A percentile compares a stretch with the other conserved stretches of the same genome.
Conservation (phyloP, 2,797 vertebrate species). For the Acipenser transmontanus region DNA sequence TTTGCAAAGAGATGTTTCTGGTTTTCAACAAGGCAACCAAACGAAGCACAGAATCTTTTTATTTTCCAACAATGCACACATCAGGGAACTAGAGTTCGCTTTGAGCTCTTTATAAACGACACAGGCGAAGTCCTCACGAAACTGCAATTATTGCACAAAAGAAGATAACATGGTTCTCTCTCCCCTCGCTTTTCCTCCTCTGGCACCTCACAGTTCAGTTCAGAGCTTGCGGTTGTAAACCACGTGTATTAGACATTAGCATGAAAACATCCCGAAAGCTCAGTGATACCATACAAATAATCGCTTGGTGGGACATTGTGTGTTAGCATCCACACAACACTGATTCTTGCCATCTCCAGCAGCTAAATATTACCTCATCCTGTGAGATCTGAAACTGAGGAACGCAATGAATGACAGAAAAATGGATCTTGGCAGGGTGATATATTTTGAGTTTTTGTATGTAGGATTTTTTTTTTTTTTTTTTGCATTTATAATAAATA, state of each 20-base stretch:
- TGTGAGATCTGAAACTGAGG: too few species aligned
- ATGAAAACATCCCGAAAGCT: slow-evolving; percentile 28
- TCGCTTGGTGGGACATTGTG: too few species aligned
- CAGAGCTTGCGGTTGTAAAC: slow-evolving; percentile 21
- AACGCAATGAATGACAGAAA: too few species aligned
- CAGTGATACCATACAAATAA: not conserved
- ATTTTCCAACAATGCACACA: slow-evolving; percentile 19
- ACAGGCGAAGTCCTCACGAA: slow-evolving; percentile 15
- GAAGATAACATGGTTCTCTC: slow-evolving; percentile 6
- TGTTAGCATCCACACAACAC: too few species aligned
- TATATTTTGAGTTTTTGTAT: too few species aligned
- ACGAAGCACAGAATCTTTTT: slow-evolving; percentile 7
- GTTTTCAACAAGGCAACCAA: slow-evolving; percentile 13
- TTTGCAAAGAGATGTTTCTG: slow-evolving; percentile 11
- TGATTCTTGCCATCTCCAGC: too few species aligned
- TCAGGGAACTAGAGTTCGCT: slow-evolving; percentile 22
- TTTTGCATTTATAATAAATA: too few species aligned
- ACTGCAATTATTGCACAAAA: slow-evolving; percentile 18
- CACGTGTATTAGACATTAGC: slow-evolving; percentile 28
- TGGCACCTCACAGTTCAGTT: slow-evolving; percentile 13
- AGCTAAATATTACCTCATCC: too few species aligned
- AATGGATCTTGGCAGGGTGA: too few species aligned
- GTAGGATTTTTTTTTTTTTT: too few species aligned
- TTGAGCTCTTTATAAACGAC: slow-evolving; percentile 25
- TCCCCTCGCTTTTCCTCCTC: slow-evolving; percentile 14